phyloP scores from a whole-genome alignment of 2,797 vertebrate genomes.

The Thunnus albacares region DNA sequence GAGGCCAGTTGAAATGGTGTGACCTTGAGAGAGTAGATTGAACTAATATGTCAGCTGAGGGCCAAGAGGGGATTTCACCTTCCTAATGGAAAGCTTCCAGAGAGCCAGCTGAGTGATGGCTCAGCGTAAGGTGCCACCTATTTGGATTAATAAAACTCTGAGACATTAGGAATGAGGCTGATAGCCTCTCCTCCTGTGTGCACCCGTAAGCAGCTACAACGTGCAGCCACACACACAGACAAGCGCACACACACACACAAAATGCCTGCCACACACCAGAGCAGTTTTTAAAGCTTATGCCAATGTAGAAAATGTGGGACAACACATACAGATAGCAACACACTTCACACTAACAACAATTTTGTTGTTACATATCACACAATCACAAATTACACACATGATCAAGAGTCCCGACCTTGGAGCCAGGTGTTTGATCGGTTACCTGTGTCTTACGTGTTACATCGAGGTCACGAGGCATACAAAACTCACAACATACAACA shows the following conservation, averaged over 20 bases:
- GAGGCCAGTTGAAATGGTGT: slow-evolving; percentile 65
- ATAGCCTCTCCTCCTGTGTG: slow-evolving; percentile 23
- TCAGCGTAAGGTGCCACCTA: slow-evolving; percentile 39
- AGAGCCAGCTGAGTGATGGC: slow-evolving; percentile 57
- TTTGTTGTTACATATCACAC: neutral
- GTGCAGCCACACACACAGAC: slow-evolving; percentile 19
- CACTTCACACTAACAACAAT: neutral
- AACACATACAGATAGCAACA: neutral
- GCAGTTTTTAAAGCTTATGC: neutral
- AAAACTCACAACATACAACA: neutral
- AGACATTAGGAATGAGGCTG: slow-evolving; percentile 48
- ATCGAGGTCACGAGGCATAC: neutral
- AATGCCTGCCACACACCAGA: neutral
- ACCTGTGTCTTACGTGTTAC: neutral
- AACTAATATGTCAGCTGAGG: slow-evolving; percentile 61
- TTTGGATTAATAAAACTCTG: slow-evolving; percentile 64
- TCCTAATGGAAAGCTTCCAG: slow-evolving; percentile 70
- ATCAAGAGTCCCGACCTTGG: neutral
- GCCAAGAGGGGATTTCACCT: slow-evolving; percentile 61
- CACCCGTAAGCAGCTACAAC: slow-evolving; percentile 21
- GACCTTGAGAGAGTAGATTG: slow-evolving; percentile 71
- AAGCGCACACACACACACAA: slow-evolving; percentile 7
- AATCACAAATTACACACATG: neutral
- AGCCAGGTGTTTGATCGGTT: neutral
- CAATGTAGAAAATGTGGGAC: neutral